These are phyloP conservation scores for Drosophila insularis DNA, from an alignment of 1,140 invertebrate species.

Conservation along the genomic window DNA sequence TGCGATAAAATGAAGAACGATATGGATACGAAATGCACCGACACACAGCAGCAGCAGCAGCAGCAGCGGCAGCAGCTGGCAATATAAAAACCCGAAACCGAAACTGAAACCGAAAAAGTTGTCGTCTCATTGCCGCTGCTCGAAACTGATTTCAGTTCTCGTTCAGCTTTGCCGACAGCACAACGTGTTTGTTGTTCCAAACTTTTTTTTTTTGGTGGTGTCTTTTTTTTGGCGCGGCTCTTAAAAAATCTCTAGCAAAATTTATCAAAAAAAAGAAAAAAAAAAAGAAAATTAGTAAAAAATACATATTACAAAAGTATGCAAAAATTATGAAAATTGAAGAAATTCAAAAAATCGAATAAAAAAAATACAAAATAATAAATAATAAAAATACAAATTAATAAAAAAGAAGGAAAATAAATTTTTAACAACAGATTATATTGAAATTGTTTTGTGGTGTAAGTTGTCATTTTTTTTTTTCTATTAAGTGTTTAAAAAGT, in stretches of 20 bases:
- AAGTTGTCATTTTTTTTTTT: neutral
- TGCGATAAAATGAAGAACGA: slow-evolving; percentile 46
- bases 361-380: slow-evolving; percentile 1
- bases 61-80: neutral
- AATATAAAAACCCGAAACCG: slow-evolving; percentile 10
- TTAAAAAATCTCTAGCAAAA: slow-evolving; percentile 2
- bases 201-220: slow-evolving; percentile 23
- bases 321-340: neutral
- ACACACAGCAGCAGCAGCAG: neutral
- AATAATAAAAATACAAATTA: neutral
- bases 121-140: slow-evolving; percentile 3
- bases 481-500: neutral
- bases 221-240: slow-evolving; percentile 37
- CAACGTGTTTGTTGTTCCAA: slow-evolving; percentile 64
- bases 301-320: slow-evolving; percentile 14
- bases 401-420: neutral
- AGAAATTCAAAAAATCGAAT: neutral
- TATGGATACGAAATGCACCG: slow-evolving; percentile 4
- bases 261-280: slow-evolving; percentile 8
- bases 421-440: neutral
- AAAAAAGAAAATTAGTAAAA: neutral
- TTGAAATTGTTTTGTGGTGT: slow-evolving; percentile 4
- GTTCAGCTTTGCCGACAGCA: slow-evolving; percentile 80
- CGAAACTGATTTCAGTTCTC: slow-evolving; percentile 69
- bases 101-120: slow-evolving; percentile 30